These are phyloP conservation scores for Syrista parreyssii DNA, from an alignment of 2,888 invertebrate genomes.

Conservation along the genomic window DNA sequence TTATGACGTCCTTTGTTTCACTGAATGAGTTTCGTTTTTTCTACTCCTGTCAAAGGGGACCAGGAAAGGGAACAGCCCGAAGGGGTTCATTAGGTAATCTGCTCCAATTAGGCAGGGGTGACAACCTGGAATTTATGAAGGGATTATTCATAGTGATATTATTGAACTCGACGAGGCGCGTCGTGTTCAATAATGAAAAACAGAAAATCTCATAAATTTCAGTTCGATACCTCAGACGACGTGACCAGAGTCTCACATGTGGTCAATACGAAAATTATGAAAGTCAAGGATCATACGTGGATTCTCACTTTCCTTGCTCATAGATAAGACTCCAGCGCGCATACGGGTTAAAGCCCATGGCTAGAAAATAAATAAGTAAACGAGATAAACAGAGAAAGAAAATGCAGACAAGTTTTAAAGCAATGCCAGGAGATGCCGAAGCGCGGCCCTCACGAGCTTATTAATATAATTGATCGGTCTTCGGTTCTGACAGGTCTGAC, in stretches of 20 bases:
- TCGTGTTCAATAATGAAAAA: conserved; percentile 13
- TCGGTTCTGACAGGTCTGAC: conserved; percentile 41
- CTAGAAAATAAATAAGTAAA: background rate
- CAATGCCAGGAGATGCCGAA: conserved; percentile 13
- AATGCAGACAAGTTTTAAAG: conserved; percentile 1
- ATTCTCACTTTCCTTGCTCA: conserved; percentile 20
- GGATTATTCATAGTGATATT: conserved; percentile 36
- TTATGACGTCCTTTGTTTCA: conserved; percentile 30
- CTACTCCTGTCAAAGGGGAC: conserved; percentile 1
- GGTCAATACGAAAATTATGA: background rate
- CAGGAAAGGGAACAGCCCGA: conserved; percentile 8
- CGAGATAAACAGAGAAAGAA: background rate
- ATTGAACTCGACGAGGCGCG: conserved; percentile 26
- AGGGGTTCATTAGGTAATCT: conserved; percentile 37
- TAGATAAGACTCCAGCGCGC: conserved; percentile 7
- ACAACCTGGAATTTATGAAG: conserved; percentile 28
- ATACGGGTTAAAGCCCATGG: background rate
- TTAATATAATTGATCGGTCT: conserved; percentile 40
- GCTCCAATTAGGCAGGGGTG: conserved; percentile 42
- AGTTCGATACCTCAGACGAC: background rate
- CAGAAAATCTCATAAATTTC: background rate
- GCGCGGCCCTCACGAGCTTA: conserved; percentile 14
- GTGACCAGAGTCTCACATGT: background rate
- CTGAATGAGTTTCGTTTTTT: conserved; percentile 32
- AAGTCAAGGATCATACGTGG: background rate